Evolutionary conservation across 2,113 vertebrate species (phyloP), one percentile per base, ranked within the genome.

Genomic region (Blennius ocellaris): DNA sequence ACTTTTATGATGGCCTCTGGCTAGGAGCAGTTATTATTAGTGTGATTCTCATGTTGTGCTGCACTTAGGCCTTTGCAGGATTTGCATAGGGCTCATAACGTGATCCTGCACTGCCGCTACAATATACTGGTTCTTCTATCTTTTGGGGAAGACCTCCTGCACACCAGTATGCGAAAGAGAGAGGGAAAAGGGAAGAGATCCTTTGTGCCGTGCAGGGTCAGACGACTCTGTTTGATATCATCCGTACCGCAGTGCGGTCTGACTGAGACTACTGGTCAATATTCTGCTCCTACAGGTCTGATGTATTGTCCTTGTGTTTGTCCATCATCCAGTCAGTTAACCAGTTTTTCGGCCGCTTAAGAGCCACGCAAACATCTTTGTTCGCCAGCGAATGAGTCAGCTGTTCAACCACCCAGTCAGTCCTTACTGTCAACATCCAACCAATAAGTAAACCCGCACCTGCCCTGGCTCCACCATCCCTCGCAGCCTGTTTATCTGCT

Each of bases 41-140:
- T 59, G 76, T 76, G 82, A 73, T 93, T 93, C 93, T 89, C 90
- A 90, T 93, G 71, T 16, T 39, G 49, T 39, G 37, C 21, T 73
- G 49, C 17, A 48, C 60, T 50, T 12, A 44, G 38, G 17, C 52
- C 45, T 65, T 67, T 65, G 30, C 10, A 54, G 65, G 58, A 88
- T 92, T 93, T 92, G 90, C 90, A 92, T 91, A 75, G 80, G 80
- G 65, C 76, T 50, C 70, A 77, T 68, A 69, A 72, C 69, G 61
- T 81, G 45, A 70, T 73, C 53, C 67, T 37, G 47, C 43, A 57
- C 15, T 56, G 58, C 54, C 10, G 40, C 47, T 73, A 50, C 61
- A 41, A 49, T 78, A 83, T 69, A 80, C 61, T 69, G 48, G 30
- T 14, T 16, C 38, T 5, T 63, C 55, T 72, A 49, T 84, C 50